phyloP scores from a whole-genome alignment of 2,888 invertebrate genomes.

The Chrysolina americana region DNA sequence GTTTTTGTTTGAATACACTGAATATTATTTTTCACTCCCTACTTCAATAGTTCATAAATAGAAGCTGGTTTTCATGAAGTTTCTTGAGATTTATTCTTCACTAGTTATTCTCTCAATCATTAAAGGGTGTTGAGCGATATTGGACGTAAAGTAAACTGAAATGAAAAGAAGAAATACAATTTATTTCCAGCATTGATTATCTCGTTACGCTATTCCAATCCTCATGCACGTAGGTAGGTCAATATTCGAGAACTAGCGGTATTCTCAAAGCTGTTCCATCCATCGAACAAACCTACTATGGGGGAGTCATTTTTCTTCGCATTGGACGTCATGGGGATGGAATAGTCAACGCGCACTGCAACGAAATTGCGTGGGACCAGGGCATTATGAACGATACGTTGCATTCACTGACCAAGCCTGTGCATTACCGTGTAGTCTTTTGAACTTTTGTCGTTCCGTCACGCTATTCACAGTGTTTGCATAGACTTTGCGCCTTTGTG shows the following conservation, averaged over 20 bases:
- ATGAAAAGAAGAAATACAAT: background rate
- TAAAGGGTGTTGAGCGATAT: no score
- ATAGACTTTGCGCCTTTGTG: conserved; percentile 24
- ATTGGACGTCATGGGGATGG: conserved; percentile 52
- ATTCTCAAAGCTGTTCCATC: conserved; percentile 25
- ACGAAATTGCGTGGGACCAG: conserved; percentile 44
- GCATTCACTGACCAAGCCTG: conserved; percentile 43
- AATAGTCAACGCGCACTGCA: conserved; percentile 36
- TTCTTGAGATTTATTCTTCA: no score
- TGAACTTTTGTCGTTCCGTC: conserved; percentile 39
- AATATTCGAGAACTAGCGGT: conserved; percentile 1
- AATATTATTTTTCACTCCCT: no score
- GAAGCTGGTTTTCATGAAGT: no score
- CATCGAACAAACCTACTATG: conserved; percentile 34
- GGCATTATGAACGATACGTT: conserved; percentile 43
- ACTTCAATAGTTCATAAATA: no score
- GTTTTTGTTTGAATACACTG: no score
- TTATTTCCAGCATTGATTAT: background rate
- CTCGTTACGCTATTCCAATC: no score
- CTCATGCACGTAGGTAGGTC: background rate
- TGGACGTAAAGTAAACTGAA: no score
- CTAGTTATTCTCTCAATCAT: no score
- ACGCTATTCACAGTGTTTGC: conserved; percentile 39
- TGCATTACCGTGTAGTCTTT: conserved; percentile 35
- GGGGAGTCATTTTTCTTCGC: conserved; percentile 43